Percentiles rank a stretch among this genome's conserved stretches.
phyloP scores from a whole-genome alignment of 2,888 invertebrate genomes.

The Caenorhabditis imperialis region DNA sequence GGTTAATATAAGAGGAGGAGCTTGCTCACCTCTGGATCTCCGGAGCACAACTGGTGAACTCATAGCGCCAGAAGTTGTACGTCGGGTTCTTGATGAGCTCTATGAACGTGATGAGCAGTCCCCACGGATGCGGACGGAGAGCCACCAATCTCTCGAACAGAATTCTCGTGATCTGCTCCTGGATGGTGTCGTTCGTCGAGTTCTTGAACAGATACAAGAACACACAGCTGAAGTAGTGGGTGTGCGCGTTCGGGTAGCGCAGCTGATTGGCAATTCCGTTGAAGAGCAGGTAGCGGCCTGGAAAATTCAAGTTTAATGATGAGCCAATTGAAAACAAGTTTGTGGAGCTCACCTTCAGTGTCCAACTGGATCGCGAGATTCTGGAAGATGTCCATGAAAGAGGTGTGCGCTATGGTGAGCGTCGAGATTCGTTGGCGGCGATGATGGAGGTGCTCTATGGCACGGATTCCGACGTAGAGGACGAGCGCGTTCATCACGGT shows the following conservation, averaged over 20 bases:
- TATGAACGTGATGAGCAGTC: constrained; percentile 96
- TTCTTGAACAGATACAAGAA: constrained; percentile 93
- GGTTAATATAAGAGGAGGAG: background rate
- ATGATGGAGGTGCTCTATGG: constrained; percentile 90
- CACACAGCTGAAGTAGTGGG: constrained; percentile 99
- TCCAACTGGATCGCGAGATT: constrained; percentile 97
- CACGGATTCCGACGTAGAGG: constrained; percentile 89
- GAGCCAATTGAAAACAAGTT: background rate
- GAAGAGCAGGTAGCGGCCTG: constrained; percentile 90
- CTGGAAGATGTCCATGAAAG: constrained; percentile 99
- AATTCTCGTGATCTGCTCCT: constrained; percentile 82
- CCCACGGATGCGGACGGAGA: constrained; percentile 99
- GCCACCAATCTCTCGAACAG: constrained; percentile 96
- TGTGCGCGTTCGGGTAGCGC: constrained; percentile 98
- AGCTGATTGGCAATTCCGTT: constrained; percentile 99
- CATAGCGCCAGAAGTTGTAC: constrained; percentile 99
- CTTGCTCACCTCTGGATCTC: constrained; percentile 90
- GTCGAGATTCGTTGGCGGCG: constrained; percentile 94
- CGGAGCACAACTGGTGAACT: constrained; percentile 98
- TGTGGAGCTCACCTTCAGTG: constrained; percentile 90
- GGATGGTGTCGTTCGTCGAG: constrained; percentile 80
- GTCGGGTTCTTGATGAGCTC: constrained; percentile 98
- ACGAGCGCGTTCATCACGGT: constrained; percentile 96
- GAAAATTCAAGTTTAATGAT: too few relatives aligned
- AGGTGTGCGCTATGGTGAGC: constrained; percentile 97